Evolutionary conservation across 2,113 vertebrate genomes (phyloP), one percentile per base, ranked within the genome.

Genomic region (Dermatemys mawii): DNA sequence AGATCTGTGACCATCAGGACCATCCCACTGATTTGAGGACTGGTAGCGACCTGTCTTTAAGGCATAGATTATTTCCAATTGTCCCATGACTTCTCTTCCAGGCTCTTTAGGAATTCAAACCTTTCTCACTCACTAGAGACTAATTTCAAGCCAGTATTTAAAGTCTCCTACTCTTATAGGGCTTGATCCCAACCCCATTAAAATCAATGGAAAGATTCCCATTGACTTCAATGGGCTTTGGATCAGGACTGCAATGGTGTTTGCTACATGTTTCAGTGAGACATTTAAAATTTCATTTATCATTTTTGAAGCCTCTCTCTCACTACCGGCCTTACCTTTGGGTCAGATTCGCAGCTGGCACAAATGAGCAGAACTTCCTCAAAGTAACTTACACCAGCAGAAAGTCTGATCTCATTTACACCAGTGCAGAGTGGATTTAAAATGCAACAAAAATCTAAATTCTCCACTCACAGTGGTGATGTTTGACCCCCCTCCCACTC

Each of bases 91-190:
- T 46, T 46, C 24, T 76, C 73, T 46, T 76, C 13, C 57, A 85
- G 4, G 82, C 49, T 91, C 49, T 11, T 91, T 97, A 63, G 35
- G 88, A 79, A 82, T 87, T 90, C 79, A 70, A 91, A 84, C 22
- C 82, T 84, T 78, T 51, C 38, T 76, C 29, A n/a, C 55, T 94
- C 90, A 41, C 41, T 83, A n/a, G 90, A 92, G 79, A 60, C 26
- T 10, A 24, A 89, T 95, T 95, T 79, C 76, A 81, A 8, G 0
- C 0, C 78, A 76, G 75, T 51, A 11, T 21, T 3, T 78, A 51
- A 44, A 86, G 26, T 1, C 94, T 93, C 79, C 78, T 76, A 35
- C 82, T 92, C 35, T 73, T 70, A 0, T 44, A 32, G 81, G 35
- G 35, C 50, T 93, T 87, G 26, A 87, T 85, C 44, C 76, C 79